phyloP scores from a whole-genome alignment of 2,797 vertebrate species.

The Dipus sagitta region DNA sequence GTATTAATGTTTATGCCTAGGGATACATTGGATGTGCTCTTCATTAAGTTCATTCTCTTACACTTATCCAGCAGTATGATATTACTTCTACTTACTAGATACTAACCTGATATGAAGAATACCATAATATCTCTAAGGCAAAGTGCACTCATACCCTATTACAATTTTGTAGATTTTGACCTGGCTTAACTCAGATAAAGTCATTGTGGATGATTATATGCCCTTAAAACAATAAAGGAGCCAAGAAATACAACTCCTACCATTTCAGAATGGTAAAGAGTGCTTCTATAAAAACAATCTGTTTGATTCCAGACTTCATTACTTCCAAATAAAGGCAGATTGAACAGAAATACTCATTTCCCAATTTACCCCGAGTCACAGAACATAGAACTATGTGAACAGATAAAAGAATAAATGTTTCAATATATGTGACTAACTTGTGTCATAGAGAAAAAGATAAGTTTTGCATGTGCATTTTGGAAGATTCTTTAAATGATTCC shows the following conservation, averaged over 20 bases:
- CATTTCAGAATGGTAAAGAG: background rate
- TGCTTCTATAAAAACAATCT: background rate
- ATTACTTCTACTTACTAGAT: background rate
- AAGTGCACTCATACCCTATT: background rate
- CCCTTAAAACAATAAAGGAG: background rate
- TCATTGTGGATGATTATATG: background rate
- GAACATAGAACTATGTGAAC: background rate
- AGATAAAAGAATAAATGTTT: background rate
- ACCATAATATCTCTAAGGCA: background rate
- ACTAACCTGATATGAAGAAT: background rate
- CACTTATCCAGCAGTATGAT: background rate
- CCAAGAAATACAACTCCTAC: background rate
- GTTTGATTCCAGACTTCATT: background rate
- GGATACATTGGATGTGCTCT: background rate
- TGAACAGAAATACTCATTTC: background rate
- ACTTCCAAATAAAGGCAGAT: background rate
- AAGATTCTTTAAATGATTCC: background rate
- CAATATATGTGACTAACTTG: background rate
- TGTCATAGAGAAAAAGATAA: background rate
- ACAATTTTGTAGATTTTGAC: background rate
- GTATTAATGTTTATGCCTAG: background rate
- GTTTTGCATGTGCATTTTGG: background rate
- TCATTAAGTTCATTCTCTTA: background rate
- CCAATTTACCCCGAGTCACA: background rate
- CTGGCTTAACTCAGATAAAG: background rate